phyloP scores from a whole-genome alignment of 2,797 vertebrate species.

The Arrhamphus sclerolepis region DNA sequence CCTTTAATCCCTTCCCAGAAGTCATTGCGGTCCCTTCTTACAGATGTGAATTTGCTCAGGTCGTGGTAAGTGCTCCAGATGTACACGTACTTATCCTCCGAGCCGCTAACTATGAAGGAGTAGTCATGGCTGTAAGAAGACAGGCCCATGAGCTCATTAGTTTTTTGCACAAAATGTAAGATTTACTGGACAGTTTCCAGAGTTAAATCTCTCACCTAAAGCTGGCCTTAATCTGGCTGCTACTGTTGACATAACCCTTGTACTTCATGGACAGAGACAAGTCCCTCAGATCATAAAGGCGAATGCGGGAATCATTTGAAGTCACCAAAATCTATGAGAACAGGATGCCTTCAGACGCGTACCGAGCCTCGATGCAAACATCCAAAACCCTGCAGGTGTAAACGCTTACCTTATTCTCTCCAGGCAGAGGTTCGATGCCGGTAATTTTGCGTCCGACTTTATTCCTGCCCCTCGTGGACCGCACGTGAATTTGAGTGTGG shows the following conservation, averaged over 20 bases:
- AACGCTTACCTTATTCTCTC: constrained; percentile 94
- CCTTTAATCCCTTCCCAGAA: constrained; percentile 99
- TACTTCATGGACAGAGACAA: constrained; percentile 99
- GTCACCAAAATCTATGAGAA: constrained; percentile 93
- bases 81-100: constrained; percentile 98
- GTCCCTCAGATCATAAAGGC: constrained; percentile 96
- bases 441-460: constrained; percentile 99
- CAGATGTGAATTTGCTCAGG: constrained; percentile 97
- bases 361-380: background rate
- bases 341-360: background rate
- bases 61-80: constrained; percentile 99
- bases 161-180: background rate
- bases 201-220: constrained; percentile 88
- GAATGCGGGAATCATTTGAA: constrained; percentile 96
- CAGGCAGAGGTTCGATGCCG: constrained; percentile 96
- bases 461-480: constrained; percentile 97
- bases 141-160: background rate
- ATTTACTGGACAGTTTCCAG: no score
- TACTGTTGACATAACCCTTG: constrained; percentile 98
- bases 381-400: background rate
- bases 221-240: constrained; percentile 99
- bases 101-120: constrained; percentile 96
- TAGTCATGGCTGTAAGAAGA: constrained; percentile 89
- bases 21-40: constrained; percentile 96
- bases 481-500: constrained; percentile 97